Conservation (phyloP, 2,113 vertebrate species). For the Ictalurus punctatus region DNA sequence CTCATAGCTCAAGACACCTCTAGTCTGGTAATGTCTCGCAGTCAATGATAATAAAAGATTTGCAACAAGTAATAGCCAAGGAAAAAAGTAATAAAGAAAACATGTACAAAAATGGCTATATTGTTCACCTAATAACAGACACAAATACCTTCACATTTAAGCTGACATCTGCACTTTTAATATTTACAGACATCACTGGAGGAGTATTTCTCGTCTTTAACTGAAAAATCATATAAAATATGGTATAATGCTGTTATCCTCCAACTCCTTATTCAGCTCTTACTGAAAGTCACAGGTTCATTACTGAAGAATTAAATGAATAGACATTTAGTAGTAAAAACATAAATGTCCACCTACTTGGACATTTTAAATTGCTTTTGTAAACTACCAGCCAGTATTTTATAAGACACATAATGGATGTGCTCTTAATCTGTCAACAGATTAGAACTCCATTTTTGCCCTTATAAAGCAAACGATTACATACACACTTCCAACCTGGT, state of each 20-base stretch:
- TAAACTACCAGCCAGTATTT: background rate
- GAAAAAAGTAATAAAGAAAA: background rate
- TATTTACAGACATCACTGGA: background rate
- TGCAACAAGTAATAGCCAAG: background rate
- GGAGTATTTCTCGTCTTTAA: constrained; percentile 49
- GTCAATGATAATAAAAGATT: background rate
- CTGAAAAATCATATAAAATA: constrained; percentile 49
- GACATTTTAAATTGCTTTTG: constrained; percentile 28
- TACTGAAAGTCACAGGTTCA: background rate
- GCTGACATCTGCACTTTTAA: background rate
- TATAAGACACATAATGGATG: constrained; percentile 29
- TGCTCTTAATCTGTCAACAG: constrained; percentile 24
- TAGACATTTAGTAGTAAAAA: background rate
- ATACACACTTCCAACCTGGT: constrained; percentile 17
- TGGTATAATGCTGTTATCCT: constrained; percentile 36
- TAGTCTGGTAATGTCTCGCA: background rate
- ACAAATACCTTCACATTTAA: background rate
- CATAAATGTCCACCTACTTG: background rate
- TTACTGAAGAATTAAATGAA: constrained; percentile 18
- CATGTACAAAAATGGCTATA: background rate
- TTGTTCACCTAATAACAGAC: background rate
- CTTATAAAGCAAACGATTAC: constrained; percentile 26
- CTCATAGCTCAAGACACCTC: background rate
- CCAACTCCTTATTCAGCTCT: constrained; percentile 56
- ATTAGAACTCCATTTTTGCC: constrained; percentile 27